phyloP scores from a whole-genome alignment of 2,113 vertebrate genomes.

The Sula dactylatra region DNA sequence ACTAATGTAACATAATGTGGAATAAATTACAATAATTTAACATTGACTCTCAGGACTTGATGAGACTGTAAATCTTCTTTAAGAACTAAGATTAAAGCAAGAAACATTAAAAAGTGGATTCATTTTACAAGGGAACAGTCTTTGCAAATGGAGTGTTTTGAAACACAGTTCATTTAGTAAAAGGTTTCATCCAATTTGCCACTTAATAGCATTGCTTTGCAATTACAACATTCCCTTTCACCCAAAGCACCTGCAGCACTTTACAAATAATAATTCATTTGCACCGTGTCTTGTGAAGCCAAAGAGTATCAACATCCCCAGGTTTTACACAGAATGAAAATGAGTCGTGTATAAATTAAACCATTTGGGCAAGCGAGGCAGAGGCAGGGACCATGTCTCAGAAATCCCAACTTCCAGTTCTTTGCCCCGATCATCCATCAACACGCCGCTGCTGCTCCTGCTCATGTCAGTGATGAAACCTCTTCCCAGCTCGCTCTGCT shows the following conservation, averaged over 20 bases:
- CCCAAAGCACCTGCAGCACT: conserved; percentile 34
- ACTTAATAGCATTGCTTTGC: conserved; percentile 1
- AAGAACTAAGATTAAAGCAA: conserved; percentile 42
- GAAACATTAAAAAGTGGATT: conserved; percentile 20
- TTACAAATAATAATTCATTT: not conserved
- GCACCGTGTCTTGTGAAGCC: not conserved
- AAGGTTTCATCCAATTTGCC: conserved; percentile 53
- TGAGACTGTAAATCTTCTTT: conserved; percentile 58
- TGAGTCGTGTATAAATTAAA: not conserved
- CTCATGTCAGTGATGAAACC: rapidly evolving
- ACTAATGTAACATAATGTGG: conserved; percentile 24
- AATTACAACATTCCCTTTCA: conserved; percentile 6
- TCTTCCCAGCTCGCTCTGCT: not conserved
- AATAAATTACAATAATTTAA: conserved; percentile 70
- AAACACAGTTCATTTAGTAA: conserved; percentile 3
- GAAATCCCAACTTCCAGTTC: not conserved
- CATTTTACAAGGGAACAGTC: not conserved
- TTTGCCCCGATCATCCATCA: not conserved
- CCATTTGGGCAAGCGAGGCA: not conserved
- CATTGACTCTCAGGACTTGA: conserved; percentile 50
- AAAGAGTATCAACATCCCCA: not conserved
- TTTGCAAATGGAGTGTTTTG: not conserved
- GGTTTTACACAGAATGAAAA: not conserved
- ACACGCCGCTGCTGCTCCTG: rapidly evolving
- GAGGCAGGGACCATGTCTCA: not conserved